A percentile compares a stretch with the other conserved stretches of the same genome.
These are phyloP conservation scores for Ataeniobius toweri DNA, from an alignment of 2,797 vertebrate species.

Conservation along the genomic window DNA sequence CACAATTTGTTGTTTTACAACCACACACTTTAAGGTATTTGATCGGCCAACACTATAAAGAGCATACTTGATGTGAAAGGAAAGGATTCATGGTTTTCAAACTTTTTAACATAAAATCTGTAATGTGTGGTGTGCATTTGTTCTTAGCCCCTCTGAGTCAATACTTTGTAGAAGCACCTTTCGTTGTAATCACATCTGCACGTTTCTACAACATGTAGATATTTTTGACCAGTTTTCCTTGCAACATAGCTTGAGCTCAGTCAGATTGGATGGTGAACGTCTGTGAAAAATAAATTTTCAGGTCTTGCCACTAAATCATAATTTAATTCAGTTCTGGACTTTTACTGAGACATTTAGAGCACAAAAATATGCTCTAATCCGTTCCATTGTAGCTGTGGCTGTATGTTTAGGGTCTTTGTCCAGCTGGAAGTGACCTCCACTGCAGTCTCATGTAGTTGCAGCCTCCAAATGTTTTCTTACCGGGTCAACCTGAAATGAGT, in stretches of 20 bases:
- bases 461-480: neutral
- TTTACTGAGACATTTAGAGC: no score
- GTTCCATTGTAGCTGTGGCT: neutral
- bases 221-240: no score
- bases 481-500: neutral
- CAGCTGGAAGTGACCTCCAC: neutral
- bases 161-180: neutral
- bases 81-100: neutral
- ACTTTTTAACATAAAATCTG: neutral
- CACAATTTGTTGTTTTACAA: no score
- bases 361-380: neutral
- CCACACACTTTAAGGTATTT: no score
- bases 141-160: neutral
- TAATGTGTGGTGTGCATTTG: neutral
- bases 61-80: neutral
- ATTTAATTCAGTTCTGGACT: no score
- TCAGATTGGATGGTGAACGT: no score
- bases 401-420: no score
- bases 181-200: no score
- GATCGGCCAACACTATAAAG: neutral
- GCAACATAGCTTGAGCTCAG: no score
- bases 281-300: no score
- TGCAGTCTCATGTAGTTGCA: neutral
- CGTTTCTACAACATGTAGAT: no score
- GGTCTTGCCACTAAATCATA: no score